Conservation (phyloP, 2,113 vertebrate species). For the Corythornis cristatus region DNA sequence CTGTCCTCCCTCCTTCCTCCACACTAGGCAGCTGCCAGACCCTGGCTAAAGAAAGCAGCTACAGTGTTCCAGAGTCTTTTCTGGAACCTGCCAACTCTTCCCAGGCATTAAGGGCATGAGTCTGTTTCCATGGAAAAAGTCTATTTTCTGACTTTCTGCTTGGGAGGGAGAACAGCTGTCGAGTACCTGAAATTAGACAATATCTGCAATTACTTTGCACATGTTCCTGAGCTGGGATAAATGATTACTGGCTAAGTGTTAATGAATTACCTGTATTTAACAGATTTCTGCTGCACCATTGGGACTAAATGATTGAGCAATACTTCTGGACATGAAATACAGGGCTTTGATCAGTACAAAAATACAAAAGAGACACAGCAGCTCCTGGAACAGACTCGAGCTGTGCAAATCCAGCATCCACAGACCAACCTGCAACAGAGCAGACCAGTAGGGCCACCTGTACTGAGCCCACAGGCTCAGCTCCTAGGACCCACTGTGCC, state of each 20-base stretch:
- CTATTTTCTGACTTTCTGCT: background rate
- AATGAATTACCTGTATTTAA: background rate
- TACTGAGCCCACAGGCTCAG: background rate
- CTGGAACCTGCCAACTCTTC: background rate
- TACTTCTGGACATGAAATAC: background rate
- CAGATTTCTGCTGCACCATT: background rate
- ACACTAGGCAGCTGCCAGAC: background rate
- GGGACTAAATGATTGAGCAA: background rate
- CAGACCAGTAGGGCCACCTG: background rate
- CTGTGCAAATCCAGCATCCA: background rate
- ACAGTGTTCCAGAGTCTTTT: background rate
- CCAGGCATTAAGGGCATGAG: background rate
- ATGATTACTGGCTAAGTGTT: background rate
- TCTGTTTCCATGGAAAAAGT: background rate
- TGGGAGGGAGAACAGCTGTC: background rate
- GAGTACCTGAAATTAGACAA: background rate
- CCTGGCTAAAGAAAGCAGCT: background rate
- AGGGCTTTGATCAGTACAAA: background rate
- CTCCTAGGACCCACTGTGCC: background rate
- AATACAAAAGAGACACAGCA: background rate
- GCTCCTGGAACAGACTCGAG: background rate
- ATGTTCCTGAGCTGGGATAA: background rate
- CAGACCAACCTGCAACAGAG: background rate
- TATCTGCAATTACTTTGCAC: background rate
- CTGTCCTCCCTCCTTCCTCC: background rate